These are phyloP conservation scores for Heliangelus exortis DNA, from an alignment of 2,797 vertebrate genomes.

Conservation along the genomic window DNA sequence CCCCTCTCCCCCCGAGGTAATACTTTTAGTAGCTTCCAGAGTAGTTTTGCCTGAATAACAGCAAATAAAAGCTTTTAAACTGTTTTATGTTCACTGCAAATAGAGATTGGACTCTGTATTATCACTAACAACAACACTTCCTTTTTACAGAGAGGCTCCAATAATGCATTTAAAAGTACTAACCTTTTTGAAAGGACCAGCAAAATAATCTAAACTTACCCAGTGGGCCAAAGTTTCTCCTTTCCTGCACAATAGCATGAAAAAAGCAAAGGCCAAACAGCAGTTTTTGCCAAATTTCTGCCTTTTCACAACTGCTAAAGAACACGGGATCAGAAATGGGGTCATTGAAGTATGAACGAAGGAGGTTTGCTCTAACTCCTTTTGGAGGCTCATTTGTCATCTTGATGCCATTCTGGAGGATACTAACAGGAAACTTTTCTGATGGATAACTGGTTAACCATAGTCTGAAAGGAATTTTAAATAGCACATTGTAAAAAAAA, in stretches of 20 bases:
- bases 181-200: background rate
- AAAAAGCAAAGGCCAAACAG: slow-evolving; percentile 94
- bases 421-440: slow-evolving; percentile 92
- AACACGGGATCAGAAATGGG: slow-evolving; percentile 89
- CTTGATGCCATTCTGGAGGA: slow-evolving; percentile 94
- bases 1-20: background rate
- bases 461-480: slow-evolving; percentile 78
- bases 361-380: slow-evolving; percentile 89
- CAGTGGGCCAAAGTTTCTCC: slow-evolving; percentile 90
- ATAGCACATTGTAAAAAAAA: background rate
- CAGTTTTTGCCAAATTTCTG: slow-evolving; percentile 88
- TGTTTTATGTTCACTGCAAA: background rate
- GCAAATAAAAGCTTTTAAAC: background rate
- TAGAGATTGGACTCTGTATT: background rate
- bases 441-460: slow-evolving; percentile 96
- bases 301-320: slow-evolving; percentile 87
- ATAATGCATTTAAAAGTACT: background rate
- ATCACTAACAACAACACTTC: background rate
- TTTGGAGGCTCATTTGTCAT: slow-evolving; percentile 97
- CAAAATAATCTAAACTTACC: slow-evolving; percentile 77
- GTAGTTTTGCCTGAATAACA: background rate
- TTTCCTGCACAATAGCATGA: slow-evolving; percentile 93
- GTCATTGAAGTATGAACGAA: slow-evolving; percentile 90
- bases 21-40: background rate
- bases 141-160: background rate